phyloP scores from a whole-genome alignment of 1,140 invertebrate genomes.

The Prorops nasuta region DNA sequence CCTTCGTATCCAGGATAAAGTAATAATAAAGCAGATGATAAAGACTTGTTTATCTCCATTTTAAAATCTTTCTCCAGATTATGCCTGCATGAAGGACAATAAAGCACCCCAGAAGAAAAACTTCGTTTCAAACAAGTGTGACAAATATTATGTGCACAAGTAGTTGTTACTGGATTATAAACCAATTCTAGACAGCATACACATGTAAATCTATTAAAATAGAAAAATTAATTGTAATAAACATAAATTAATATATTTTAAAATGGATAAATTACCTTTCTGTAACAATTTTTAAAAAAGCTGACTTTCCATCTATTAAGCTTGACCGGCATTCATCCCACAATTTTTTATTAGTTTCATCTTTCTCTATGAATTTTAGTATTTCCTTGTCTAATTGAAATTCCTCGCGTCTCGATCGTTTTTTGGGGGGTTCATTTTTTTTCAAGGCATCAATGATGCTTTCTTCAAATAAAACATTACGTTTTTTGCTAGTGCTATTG shows the following conservation, averaged over 20 bases:
- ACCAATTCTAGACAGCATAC: constrained; percentile 80
- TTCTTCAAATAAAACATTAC: constrained; percentile 20
- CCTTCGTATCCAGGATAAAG: constrained; percentile 68
- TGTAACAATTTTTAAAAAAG: constrained; percentile 28
- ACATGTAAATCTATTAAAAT: constrained; percentile 66
- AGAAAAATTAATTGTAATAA: constrained; percentile 12
- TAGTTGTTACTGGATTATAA: constrained; percentile 71
- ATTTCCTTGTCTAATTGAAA: constrained; percentile 58
- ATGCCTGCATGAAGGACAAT: constrained; percentile 69
- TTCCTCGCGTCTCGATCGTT: constrained; percentile 49
- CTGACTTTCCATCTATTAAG: constrained; percentile 52
- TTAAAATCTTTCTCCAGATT: constrained; percentile 61
- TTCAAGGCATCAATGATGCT: constrained; percentile 14
- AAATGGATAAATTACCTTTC: constrained; percentile 45
- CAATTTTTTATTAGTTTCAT: constrained; percentile 65
- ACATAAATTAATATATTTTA: not conserved
- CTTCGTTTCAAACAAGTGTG: constrained; percentile 67
- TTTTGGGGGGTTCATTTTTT: constrained; percentile 21
- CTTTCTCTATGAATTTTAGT: constrained; percentile 59
- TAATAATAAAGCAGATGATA: constrained; percentile 57
- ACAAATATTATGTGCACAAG: constrained; percentile 78
- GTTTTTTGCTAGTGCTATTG: constrained; percentile 36
- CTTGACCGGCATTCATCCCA: constrained; percentile 64
- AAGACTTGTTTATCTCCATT: constrained; percentile 58
- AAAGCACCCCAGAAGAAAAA: constrained; percentile 65